phyloP scores from a whole-genome alignment of 2,888 invertebrate species.

The Sarcophaga caerulescens region DNA sequence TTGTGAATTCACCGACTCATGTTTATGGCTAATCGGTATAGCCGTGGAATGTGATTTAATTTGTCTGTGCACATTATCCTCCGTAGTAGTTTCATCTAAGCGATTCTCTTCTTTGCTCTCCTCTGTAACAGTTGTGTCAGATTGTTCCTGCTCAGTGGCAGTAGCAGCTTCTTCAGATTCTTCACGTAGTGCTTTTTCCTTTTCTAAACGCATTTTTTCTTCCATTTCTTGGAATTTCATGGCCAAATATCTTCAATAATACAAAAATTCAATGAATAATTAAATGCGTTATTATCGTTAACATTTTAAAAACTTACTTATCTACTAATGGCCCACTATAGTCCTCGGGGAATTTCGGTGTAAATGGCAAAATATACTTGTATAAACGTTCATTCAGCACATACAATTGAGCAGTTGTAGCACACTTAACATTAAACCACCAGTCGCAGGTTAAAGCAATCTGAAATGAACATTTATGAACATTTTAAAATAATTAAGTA shows the following conservation, averaged over 20 bases:
- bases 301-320: slow-evolving; percentile 83
- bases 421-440: slow-evolving; percentile 96
- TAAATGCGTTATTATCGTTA: not conserved
- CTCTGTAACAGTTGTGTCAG: slow-evolving; percentile 31
- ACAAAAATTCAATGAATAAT: not conserved
- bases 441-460: slow-evolving; percentile 94
- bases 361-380: slow-evolving; percentile 92
- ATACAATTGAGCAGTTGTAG: slow-evolving; percentile 91
- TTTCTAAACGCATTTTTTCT: slow-evolving; percentile 88
- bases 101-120: slow-evolving; percentile 57
- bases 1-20: slow-evolving; percentile 73
- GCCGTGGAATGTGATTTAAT: slow-evolving; percentile 60
- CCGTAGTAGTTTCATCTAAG: slow-evolving; percentile 57
- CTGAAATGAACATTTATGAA: slow-evolving; percentile 69
- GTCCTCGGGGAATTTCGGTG: slow-evolving; percentile 94
- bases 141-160: slow-evolving; percentile 48
- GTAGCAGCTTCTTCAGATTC: slow-evolving; percentile 73
- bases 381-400: slow-evolving; percentile 94
- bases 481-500: slow-evolving; percentile 28
- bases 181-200: slow-evolving; percentile 82
- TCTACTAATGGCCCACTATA: slow-evolving; percentile 94
- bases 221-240: slow-evolving; percentile 94
- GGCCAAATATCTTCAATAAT: slow-evolving; percentile 86
- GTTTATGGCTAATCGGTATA: slow-evolving; percentile 65
- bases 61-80: slow-evolving; percentile 40